Percentiles rank a stretch among this genome's conserved stretches.
phyloP scores from a whole-genome alignment of 2,888 invertebrate species.

The Scelioninae gen. 1 region DNA sequence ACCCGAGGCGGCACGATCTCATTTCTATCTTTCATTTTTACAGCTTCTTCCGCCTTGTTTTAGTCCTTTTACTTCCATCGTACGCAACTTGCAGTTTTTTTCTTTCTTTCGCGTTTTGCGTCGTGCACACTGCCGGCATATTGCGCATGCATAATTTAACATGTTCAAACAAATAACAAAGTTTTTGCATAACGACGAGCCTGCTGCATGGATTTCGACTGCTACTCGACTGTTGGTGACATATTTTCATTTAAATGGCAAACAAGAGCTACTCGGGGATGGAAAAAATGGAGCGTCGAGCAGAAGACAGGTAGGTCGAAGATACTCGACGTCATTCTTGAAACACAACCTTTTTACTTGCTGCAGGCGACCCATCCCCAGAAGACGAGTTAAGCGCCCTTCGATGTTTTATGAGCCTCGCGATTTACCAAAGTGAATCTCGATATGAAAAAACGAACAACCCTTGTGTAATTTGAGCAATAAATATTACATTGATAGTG shows the following conservation, averaged over 20 bases:
- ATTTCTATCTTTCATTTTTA: slow-evolving; percentile 73
- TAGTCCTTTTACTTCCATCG: slow-evolving; percentile 67
- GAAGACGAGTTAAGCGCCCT: slow-evolving; percentile 49
- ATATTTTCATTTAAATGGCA: slow-evolving; percentile 80
- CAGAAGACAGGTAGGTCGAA: slow-evolving; percentile 57
- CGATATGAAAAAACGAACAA: slow-evolving; percentile 41
- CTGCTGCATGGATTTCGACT: slow-evolving; percentile 78
- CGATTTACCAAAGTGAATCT: slow-evolving; percentile 64
- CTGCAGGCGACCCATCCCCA: slow-evolving; percentile 39
- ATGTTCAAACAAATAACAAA: slow-evolving; percentile 83
- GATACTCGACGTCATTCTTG: slow-evolving; percentile 56
- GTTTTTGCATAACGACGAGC: slow-evolving; percentile 82
- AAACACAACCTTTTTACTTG: slow-evolving; percentile 52
- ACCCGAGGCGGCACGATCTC: slow-evolving; percentile 65
- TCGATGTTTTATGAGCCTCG: slow-evolving; percentile 60
- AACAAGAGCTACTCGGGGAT: slow-evolving; percentile 56
- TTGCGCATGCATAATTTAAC: slow-evolving; percentile 84
- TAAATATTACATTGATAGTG: slow-evolving; percentile 52
- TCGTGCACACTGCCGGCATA: slow-evolving; percentile 77
- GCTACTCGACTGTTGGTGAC: slow-evolving; percentile 79
- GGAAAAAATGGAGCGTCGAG: slow-evolving; percentile 54
- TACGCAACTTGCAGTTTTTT: slow-evolving; percentile 62
- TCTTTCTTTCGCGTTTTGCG: slow-evolving; percentile 59
- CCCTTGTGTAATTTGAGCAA: slow-evolving; percentile 40
- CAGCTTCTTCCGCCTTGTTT: slow-evolving; percentile 70